A percentile compares a stretch with the other conserved stretches of the same genome.
phyloP scores from a whole-genome alignment of 1,140 invertebrate genomes.

The Drosophila santomea region DNA sequence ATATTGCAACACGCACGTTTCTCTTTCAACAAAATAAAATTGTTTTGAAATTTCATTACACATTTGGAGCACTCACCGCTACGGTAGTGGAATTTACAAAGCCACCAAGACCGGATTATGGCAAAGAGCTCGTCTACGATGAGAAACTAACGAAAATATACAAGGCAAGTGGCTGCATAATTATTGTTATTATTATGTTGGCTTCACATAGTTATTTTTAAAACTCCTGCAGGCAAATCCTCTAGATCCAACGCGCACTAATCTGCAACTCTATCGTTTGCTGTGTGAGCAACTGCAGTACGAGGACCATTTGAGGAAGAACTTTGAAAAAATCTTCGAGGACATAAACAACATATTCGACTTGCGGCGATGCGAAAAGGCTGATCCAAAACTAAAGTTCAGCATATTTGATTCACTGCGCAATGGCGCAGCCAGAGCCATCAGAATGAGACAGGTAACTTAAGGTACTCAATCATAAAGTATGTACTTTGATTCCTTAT shows the following conservation, averaged over 20 bases:
- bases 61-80: constrained; percentile 88
- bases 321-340: constrained; percentile 84
- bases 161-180: constrained; percentile 84
- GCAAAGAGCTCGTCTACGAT: constrained; percentile 87
- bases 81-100: constrained; percentile 88
- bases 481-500: background rate
- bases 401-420: constrained; percentile 86
- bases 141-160: constrained; percentile 88
- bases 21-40: constrained; percentile 88
- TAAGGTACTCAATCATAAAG: background rate
- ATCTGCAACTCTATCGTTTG: constrained; percentile 87
- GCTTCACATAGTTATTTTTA: background rate
- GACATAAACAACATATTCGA: constrained; percentile 86
- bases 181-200: background rate
- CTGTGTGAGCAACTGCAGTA: constrained; percentile 85
- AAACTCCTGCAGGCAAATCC: constrained; percentile 87
- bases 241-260: constrained; percentile 86
- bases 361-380: constrained; percentile 84
- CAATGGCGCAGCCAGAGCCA: constrained; percentile 85
- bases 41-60: constrained; percentile 89
- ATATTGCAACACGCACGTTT: constrained; percentile 89
- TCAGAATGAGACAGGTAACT: constrained; percentile 62
- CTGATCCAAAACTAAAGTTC: constrained; percentile 84
- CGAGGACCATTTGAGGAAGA: constrained; percentile 85
- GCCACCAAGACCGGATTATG: constrained; percentile 88